A percentile compares a stretch with the other conserved stretches of the same genome.
Conservation (phyloP, 2,113 vertebrate species). For the Ovibos moschatus region DNA sequence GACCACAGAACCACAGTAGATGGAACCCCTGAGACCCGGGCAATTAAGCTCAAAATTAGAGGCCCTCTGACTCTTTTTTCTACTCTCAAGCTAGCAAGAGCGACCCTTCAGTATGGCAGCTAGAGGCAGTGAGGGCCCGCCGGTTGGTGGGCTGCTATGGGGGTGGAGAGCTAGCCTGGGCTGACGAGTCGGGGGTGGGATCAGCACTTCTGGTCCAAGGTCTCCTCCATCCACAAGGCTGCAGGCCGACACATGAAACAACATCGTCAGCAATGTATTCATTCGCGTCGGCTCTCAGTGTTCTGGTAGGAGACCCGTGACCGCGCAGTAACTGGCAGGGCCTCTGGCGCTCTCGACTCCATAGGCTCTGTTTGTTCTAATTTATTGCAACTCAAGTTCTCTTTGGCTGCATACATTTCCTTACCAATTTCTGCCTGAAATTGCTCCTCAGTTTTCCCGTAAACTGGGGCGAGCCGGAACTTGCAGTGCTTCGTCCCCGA, state of each 20-base stretch:
- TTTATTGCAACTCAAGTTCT: background rate
- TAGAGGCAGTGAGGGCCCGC: background rate
- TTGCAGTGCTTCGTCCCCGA: background rate
- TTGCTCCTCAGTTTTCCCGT: background rate
- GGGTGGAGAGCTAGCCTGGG: background rate
- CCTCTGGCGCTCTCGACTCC: background rate
- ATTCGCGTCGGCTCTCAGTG: background rate
- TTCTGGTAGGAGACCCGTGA: background rate
- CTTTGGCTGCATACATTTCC: background rate
- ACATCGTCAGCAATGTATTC: background rate
- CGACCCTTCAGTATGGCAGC: background rate
- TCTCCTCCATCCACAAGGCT: background rate
- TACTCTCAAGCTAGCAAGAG: background rate
- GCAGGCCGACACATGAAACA: background rate
- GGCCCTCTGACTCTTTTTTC: background rate
- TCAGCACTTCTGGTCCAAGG: background rate
- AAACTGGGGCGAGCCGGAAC: background rate
- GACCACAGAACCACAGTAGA: background rate
- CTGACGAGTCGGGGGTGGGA: background rate
- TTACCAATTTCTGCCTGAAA: background rate
- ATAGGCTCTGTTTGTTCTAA: background rate
- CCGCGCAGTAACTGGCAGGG: accelerated
- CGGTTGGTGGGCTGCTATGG: background rate
- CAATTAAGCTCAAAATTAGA: background rate
- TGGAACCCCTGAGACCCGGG: background rate